These are phyloP conservation scores for Graptemys geographica DNA, from an alignment of 2,797 vertebrate species.

Conservation along the genomic window DNA sequence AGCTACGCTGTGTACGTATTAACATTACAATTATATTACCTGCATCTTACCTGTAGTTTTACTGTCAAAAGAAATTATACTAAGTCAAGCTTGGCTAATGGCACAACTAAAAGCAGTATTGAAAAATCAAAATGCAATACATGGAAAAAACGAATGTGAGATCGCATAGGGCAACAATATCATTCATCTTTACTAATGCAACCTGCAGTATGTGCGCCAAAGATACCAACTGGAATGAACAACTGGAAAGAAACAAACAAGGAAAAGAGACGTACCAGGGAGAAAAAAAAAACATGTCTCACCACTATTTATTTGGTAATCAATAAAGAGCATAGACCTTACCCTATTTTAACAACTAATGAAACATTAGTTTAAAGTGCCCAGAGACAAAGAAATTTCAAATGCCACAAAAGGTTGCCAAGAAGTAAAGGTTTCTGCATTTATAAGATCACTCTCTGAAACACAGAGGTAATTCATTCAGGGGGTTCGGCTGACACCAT, in stretches of 20 bases:
- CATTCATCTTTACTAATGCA: constrained; percentile 35
- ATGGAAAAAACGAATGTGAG: not conserved
- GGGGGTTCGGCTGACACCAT: not conserved
- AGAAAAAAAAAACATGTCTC: not conserved
- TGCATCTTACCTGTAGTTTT: constrained; percentile 60
- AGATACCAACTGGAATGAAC: constrained; percentile 30
- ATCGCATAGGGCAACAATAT: not conserved
- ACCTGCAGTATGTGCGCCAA: not conserved
- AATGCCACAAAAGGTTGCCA: constrained; percentile 11
- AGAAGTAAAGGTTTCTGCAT: constrained; percentile 40
- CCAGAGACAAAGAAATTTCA: constrained; percentile 17
- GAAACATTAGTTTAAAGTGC: constrained; percentile 45
- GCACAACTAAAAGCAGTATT: constrained; percentile 41
- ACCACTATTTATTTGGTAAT: constrained; percentile 26
- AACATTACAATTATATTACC: constrained; percentile 58
- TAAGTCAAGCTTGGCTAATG: constrained; percentile 56
- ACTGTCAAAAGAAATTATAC: constrained; percentile 61
- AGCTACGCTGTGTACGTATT: constrained; percentile 53
- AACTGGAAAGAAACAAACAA: constrained; percentile 45
- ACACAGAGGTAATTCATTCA: constrained; percentile 18
- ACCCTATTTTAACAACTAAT: constrained; percentile 47
- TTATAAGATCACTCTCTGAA: constrained; percentile 8
- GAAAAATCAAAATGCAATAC: constrained; percentile 64
- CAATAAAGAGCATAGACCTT: constrained; percentile 34
- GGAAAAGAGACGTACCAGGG: not conserved